Evolutionary conservation across 1,140 invertebrate genomes (phyloP), one percentile per base, ranked within the genome.

Genomic region (Drosophila biarmipes): DNA sequence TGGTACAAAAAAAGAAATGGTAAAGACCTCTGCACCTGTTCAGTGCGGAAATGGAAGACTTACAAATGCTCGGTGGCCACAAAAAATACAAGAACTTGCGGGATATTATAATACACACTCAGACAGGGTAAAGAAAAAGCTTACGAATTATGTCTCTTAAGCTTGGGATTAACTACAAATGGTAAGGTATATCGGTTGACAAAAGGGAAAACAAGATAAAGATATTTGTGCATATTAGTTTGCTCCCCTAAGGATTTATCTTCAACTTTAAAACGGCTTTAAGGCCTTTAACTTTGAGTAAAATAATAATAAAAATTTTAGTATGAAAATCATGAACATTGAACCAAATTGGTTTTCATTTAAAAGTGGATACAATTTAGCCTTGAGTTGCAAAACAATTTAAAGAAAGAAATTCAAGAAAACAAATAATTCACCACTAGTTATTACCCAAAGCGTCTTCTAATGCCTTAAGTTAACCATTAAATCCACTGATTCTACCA

Each of bases 21-120:
- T 12, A 31, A 34, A 49, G 27, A 31, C n/a, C 27, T 51, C 6
- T 17, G 43, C 55, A 59, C 35, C 58, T 52, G 67, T 37, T 35
- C 3, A 17, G 7, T 21, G 34, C 11, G 71, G 72, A 66, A 66
- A 48, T 37, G 29, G 72, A 75, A 75, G 72, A 40, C 72, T 66
- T 75, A 66, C 24, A 74, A 74, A 45, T 73, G 72, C 45, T 48
- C 8, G 17, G 21, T 10, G 19, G 24, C 29, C 15, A 38, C 34
- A 46, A 62, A 54, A 21, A 59, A 55, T 15, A 48, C n/a, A 45
- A 46, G 17, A 29, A 68, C 21, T 54, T 68, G 34, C 24, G 40
- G 34, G n/a, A 37, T 66, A 52, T 35, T 29, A 67, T 67, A 66
- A 66, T 66, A 34, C 43, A n/a, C 29, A 37, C 43, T 27, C 17